These are phyloP conservation scores for Ephestia elutella DNA, from an alignment of 1,140 invertebrate genomes.

Conservation along the genomic window DNA sequence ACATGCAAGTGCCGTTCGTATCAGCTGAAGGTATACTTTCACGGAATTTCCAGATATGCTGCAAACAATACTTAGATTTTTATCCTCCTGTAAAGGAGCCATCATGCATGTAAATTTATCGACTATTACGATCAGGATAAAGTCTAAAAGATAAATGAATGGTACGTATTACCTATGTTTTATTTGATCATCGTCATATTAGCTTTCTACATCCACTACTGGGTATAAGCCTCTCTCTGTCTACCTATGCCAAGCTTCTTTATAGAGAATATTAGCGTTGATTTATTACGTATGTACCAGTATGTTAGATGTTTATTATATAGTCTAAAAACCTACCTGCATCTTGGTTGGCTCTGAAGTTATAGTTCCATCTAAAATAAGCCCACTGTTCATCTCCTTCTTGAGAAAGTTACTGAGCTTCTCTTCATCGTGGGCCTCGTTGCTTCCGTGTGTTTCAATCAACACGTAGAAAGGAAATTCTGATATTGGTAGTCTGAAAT, in stretches of 20 bases:
- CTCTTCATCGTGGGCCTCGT: slow-evolving; percentile 87
- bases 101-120: too few species aligned
- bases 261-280: too few species aligned
- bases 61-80: slow-evolving; percentile 18
- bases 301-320: too few species aligned
- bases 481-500: slow-evolving; percentile 74
- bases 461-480: slow-evolving; percentile 91
- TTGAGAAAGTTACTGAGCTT: slow-evolving; percentile 89
- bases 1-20: slow-evolving; percentile 90
- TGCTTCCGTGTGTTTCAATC: slow-evolving; percentile 92
- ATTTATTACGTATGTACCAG: too few species aligned
- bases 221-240: too few species aligned
- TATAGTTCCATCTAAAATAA: slow-evolving; percentile 89
- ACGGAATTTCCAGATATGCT: slow-evolving; percentile 88
- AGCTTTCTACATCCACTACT: too few species aligned
- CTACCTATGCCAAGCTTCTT: too few species aligned
- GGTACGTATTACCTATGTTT: too few species aligned
- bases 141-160: too few species aligned
- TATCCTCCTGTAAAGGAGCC: too few species aligned
- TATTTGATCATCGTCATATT: too few species aligned
- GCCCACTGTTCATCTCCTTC: slow-evolving; percentile 79
- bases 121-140: too few species aligned
- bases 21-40: slow-evolving; percentile 90
- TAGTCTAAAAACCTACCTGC: slow-evolving; percentile 78
- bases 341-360: slow-evolving; percentile 87